Evolutionary conservation across 2,113 vertebrate genomes (phyloP).

Genomic region (rabbit (Oryctolagus cuniculus)): mOryCun1.1 NC_091433.1:71589501-71590000

Average conservation of each 20-base stretch:
- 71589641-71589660: not conserved
- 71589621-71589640: not conserved
- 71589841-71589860: not conserved
- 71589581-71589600: not conserved
- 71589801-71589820: not conserved
- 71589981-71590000: not conserved
- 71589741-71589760: not conserved
- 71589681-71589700: not conserved
- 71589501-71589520: not conserved
- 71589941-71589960: not conserved
- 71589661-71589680: not conserved
- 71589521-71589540: not conserved
- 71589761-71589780: not conserved
- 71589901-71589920: not conserved
- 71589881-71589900: not conserved
- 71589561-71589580: not conserved
- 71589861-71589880: not conserved
- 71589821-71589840: not conserved
- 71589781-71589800: not conserved
- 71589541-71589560: not conserved
- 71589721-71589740: not conserved
- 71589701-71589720: not conserved
- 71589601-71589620: not conserved
- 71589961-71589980: slow-evolving; percentile 9
- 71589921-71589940: not conserved